These are phyloP conservation scores for Macrosteles quadrilineatus DNA, from an alignment of 1,140 invertebrate species.

Conservation along the genomic window DNA sequence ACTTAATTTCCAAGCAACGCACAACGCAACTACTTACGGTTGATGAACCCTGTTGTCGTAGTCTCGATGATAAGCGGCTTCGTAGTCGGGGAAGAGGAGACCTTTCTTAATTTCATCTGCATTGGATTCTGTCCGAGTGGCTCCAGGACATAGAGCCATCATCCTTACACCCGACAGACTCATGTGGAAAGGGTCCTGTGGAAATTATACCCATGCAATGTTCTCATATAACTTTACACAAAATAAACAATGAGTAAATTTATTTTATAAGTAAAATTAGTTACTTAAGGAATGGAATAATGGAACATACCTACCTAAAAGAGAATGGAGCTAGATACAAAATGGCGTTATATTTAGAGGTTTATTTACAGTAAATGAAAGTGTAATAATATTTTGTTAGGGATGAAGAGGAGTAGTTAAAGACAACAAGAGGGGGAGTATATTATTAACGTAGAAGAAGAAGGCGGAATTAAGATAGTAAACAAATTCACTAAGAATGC, in stretches of 20 bases:
- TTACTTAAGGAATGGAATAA: neutral
- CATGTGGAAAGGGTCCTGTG: slow-evolving; percentile 55
- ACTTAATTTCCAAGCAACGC: no score
- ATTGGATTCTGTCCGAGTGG: slow-evolving; percentile 54
- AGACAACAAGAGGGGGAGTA: no score
- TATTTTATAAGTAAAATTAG: neutral
- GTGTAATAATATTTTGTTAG: no score
- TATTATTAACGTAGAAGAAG: no score
- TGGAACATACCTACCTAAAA: no score
- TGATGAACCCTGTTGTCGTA: slow-evolving; percentile 61
- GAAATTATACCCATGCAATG: no score
- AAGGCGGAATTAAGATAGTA: no score
- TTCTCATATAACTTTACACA: slow-evolving; percentile 17
- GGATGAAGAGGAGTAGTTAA: no score
- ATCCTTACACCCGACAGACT: slow-evolving; percentile 56
- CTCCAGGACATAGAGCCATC: slow-evolving; percentile 56
- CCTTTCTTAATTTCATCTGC: slow-evolving; percentile 53
- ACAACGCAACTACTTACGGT: slow-evolving; percentile 60
- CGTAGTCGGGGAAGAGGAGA: slow-evolving; percentile 66
- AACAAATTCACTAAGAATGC: no score
- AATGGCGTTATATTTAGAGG: no score
- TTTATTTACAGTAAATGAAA: no score
- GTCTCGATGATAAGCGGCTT: slow-evolving; percentile 67
- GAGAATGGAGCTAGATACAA: no score
- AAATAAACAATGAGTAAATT: slow-evolving; percentile 15